phyloP scores from a whole-genome alignment of 2,113 vertebrate genomes.

The Pterophyllum scalare region DNA sequence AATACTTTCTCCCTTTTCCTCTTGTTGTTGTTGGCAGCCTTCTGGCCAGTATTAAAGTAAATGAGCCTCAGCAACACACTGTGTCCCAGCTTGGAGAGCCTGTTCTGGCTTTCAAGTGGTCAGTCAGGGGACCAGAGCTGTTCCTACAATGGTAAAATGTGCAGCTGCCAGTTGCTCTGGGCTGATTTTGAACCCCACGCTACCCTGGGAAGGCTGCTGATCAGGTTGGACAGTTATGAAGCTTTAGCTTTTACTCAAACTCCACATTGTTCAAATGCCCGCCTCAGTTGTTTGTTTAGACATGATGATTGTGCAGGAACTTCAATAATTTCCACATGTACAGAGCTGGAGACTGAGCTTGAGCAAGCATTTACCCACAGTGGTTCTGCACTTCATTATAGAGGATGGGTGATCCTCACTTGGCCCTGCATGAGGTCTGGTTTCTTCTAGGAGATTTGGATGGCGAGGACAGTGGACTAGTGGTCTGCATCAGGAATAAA shows the following conservation, averaged over 20 bases:
- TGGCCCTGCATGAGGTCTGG: constrained; percentile 29
- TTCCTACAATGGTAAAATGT: constrained; percentile 5
- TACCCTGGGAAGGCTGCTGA: neutral
- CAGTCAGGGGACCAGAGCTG: constrained; percentile 13
- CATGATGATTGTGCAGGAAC: constrained; percentile 48
- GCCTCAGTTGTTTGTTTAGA: constrained; percentile 57
- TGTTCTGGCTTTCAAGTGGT: constrained; percentile 58
- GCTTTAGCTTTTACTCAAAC: constrained; percentile 32
- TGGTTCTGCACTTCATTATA: constrained; percentile 49
- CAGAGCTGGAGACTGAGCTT: constrained; percentile 29
- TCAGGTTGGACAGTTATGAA: constrained; percentile 1
- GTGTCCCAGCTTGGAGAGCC: constrained; percentile 44
- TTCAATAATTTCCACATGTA: constrained; percentile 61
- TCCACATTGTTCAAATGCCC: constrained; percentile 37
- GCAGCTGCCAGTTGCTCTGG: constrained; percentile 21
- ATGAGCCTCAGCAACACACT: constrained; percentile 46
- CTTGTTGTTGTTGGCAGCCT: constrained; percentile 70
- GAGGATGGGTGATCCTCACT: constrained; percentile 1
- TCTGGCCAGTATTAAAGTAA: constrained; percentile 50
- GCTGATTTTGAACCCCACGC: constrained; percentile 9
- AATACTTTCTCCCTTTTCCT: constrained; percentile 38
- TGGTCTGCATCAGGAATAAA: constrained; percentile 6
- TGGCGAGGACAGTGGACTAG: neutral
- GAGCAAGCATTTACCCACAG: constrained; percentile 51
- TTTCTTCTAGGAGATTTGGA: constrained; percentile 12